Conservation (phyloP, 2,797 vertebrate species). For the Oophaga sylvatica region DNA sequence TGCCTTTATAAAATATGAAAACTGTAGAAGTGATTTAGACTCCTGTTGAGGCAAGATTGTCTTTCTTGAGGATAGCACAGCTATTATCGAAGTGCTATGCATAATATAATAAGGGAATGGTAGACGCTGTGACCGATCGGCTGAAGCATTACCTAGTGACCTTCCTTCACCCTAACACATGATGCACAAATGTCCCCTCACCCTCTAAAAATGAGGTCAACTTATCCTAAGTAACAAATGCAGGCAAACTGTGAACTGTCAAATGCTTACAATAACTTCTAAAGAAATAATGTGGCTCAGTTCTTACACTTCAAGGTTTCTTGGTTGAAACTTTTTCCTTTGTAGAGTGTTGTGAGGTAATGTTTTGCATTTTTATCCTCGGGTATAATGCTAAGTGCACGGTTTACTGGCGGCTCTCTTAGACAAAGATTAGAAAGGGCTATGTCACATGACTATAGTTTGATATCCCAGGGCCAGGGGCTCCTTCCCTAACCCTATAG, state of each 20-base stretch:
- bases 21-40: slow-evolving; percentile 32
- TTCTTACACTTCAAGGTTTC: background rate
- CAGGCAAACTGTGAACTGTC: background rate
- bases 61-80: slow-evolving; percentile 26
- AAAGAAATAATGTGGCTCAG: background rate
- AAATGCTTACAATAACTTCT: background rate
- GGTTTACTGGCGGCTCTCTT: too few relatives aligned
- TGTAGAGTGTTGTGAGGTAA: background rate
- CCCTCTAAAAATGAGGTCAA: slow-evolving; percentile 10
- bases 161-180: background rate
- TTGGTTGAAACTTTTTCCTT: background rate
- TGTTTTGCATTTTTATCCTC: too few relatives aligned
- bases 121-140: background rate
- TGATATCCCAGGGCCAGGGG: too few relatives aligned
- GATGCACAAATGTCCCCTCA: slow-evolving; percentile 13
- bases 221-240: slow-evolving; percentile 3
- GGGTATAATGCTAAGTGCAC: too few relatives aligned
- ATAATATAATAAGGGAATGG: slow-evolving; percentile 30
- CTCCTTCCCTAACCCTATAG: too few relatives aligned
- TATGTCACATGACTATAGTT: too few relatives aligned
- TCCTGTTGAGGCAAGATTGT: slow-evolving; percentile 5
- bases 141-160: slow-evolving; percentile 12
- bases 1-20: slow-evolving; percentile 51
- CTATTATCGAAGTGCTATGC: slow-evolving; percentile 26
- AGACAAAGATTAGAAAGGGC: too few relatives aligned